These are phyloP conservation scores for Malurus cyaneus DNA, from an alignment of 2,113 vertebrate genomes.

Conservation along the genomic window DNA sequence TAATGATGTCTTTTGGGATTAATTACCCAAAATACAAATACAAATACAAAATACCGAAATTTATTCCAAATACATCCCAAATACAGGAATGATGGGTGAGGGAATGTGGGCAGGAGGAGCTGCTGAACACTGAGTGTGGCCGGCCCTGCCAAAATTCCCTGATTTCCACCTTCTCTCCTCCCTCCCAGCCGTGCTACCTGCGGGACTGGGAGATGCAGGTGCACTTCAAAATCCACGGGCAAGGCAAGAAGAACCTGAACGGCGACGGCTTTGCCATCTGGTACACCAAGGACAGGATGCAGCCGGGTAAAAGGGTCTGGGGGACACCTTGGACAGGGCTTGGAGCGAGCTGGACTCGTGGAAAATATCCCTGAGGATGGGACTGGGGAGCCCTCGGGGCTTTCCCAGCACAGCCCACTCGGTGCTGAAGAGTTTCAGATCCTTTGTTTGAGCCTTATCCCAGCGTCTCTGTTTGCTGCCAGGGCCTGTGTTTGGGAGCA, in stretches of 20 bases:
- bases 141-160: too few species aligned
- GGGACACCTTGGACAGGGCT: neutral
- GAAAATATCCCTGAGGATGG: neutral
- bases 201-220: slow-evolving; percentile 97
- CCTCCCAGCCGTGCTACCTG: slow-evolving; percentile 86
- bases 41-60: too few species aligned
- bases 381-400: neutral
- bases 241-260: slow-evolving; percentile 96
- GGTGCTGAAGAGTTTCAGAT: fast-evolving
- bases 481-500: slow-evolving; percentile 97
- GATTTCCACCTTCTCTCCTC: fast-evolving
- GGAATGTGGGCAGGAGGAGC: fast-evolving
- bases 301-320: slow-evolving; percentile 71
- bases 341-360: neutral
- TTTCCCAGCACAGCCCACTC: neutral
- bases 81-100: neutral
- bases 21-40: too few species aligned
- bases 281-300: slow-evolving; percentile 95
- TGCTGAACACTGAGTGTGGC: neutral
- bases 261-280: slow-evolving; percentile 93
- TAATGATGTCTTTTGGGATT: too few species aligned
- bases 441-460: neutral
- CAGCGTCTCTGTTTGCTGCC: neutral
- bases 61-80: too few species aligned
- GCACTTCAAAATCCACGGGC: slow-evolving; percentile 94